These are phyloP conservation scores for Drosophila ogumai DNA, from an alignment of 1,140 invertebrate genomes.

Conservation along the genomic window DNA sequence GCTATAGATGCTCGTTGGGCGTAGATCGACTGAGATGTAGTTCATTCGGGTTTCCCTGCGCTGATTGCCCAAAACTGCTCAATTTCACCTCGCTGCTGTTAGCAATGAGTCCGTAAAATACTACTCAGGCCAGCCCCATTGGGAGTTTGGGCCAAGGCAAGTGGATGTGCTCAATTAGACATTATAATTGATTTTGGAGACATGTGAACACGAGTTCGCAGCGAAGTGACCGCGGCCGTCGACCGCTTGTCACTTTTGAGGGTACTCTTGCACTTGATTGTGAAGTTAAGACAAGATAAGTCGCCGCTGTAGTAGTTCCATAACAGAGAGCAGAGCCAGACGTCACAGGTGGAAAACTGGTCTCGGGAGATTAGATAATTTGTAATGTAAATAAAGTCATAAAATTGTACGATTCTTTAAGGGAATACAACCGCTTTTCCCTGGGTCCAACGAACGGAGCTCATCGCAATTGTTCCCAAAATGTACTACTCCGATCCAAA, in stretches of 20 bases:
- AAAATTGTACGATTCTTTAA: neutral
- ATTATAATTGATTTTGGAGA: slow-evolving; percentile 25
- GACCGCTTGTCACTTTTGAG: neutral
- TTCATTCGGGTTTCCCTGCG: neutral
- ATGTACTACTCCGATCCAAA: neutral
- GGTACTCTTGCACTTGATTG: neutral
- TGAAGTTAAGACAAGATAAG: neutral
- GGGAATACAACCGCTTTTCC: neutral
- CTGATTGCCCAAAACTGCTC: neutral
- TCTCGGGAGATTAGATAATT: slow-evolving; percentile 2
- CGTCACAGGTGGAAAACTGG: slow-evolving; percentile 5
- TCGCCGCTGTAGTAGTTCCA: neutral
- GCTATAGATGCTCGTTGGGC: neutral
- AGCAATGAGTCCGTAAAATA: neutral
- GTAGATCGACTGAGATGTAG: neutral
- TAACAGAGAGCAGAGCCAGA: neutral
- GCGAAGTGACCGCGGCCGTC: neutral
- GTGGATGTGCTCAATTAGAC: slow-evolving; percentile 28
- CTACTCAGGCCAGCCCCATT: neutral
- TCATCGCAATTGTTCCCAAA: neutral
- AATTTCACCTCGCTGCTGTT: slow-evolving; percentile 10
- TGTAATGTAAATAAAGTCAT: neutral
- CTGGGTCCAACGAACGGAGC: neutral
- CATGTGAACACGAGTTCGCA: slow-evolving; percentile 4
- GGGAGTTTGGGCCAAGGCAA: slow-evolving; percentile 20